Percentiles rank a stretch among this genome's conserved stretches.
Evolutionary conservation across 2,888 invertebrate genomes (phyloP).

Genomic region (Cylindroiulus punctatus): DNA sequence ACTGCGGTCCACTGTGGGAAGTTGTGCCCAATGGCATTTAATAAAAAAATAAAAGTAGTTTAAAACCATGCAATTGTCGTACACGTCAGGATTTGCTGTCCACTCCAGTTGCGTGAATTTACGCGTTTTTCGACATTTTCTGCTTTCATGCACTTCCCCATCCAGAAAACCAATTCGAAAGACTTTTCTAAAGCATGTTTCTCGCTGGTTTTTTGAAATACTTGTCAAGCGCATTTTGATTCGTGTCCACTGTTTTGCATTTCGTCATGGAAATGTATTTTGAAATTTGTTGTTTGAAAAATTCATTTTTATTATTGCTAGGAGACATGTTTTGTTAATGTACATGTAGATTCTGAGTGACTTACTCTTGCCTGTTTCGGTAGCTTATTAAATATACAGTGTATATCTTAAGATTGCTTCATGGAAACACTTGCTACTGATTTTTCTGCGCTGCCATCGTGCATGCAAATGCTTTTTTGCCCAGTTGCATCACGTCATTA

Average conservation of each 20-base stretch:
- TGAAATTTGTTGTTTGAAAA: no score
- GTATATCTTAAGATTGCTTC: no score
- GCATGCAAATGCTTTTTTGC: background rate
- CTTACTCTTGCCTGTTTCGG: no score
- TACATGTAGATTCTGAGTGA: no score
- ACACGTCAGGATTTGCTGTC: background rate
- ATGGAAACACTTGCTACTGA: background rate
- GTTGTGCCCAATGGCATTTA: slow-evolving; percentile 6
- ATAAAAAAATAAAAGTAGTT: slow-evolving; percentile 3
- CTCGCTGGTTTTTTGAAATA: background rate
- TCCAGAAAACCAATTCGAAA: background rate
- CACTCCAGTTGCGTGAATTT: background rate
- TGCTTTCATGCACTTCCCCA: background rate
- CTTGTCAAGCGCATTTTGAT: background rate
- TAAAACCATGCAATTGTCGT: slow-evolving; percentile 3
- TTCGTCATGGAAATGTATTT: no score
- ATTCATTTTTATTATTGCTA: no score
- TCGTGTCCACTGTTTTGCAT: background rate
- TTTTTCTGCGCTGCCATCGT: background rate
- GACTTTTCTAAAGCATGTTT: background rate
- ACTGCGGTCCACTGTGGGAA: background rate
- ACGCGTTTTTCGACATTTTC: background rate
- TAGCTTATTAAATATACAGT: no score
- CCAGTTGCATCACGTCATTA: background rate
- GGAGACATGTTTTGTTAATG: no score